A percentile compares a stretch with the other conserved stretches of the same genome.
phyloP scores from a whole-genome alignment of 2,113 vertebrate genomes.

The Climacteris rufus region DNA sequence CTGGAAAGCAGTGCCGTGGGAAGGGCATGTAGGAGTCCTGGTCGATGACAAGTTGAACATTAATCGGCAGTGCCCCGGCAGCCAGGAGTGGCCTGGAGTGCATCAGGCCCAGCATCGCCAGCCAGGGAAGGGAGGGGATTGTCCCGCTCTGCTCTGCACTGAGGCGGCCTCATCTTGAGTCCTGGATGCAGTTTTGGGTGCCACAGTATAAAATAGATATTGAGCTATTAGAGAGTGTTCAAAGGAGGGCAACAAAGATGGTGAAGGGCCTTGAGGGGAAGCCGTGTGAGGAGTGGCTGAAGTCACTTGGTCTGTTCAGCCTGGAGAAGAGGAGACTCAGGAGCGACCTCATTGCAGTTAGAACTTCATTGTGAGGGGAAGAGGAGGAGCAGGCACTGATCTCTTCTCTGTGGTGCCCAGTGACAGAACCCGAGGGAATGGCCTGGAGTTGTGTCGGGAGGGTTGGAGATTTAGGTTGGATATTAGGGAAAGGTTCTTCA shows the following conservation, averaged over 20 bases:
- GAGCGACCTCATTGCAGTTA: not conserved
- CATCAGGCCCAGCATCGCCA: not conserved
- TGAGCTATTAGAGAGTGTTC: not conserved
- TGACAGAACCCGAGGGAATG: fast-evolving
- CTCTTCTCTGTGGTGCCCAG: not conserved
- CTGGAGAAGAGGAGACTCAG: not conserved
- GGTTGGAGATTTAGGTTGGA: not conserved
- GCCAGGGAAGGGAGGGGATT: fast-evolving
- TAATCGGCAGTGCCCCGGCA: not conserved
- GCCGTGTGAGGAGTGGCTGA: fast-evolving
- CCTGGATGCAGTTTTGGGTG: fast-evolving
- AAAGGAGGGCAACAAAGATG: not conserved
- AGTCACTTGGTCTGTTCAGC: not conserved
- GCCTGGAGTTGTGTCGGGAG: not conserved
- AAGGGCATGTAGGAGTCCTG: not conserved
- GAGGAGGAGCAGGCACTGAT: not conserved
- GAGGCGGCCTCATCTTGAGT: fast-evolving
- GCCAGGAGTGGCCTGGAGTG: not conserved
- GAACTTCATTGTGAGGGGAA: not conserved
- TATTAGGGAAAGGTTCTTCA: not conserved
- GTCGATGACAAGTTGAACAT: fast-evolving
- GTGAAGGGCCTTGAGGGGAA: not conserved
- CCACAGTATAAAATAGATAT: fast-evolving
- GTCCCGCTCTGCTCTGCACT: not conserved
- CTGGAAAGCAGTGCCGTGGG: fast-evolving